Base-by-base conservation (phyloP, 2,113 vertebrate species). In the Regulus satrapa region DNA sequence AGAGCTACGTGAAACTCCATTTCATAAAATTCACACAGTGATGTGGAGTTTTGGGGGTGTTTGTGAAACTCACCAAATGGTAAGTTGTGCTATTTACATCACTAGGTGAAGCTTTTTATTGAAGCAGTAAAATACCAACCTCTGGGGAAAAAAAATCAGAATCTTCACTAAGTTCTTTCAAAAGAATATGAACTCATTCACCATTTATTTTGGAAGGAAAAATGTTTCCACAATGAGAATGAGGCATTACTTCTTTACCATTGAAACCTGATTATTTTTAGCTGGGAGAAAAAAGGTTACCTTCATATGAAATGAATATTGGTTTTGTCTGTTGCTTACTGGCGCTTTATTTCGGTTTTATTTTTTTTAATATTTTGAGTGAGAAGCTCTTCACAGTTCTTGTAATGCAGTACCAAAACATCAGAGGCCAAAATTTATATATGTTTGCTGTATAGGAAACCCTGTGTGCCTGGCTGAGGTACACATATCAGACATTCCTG, bases 51-150 rank as follows among this genome's bases (percentile, higher is more conserved):
- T 94, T 84, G 95, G 95, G 89, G 92, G 97, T 89, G 94, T 97
- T 97, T 95, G 87, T 97, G 97, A 97, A 98, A 97, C 96, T 96
- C 94, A 61, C 85, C 93, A 36, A 92, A 91, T 88, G 96, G 85
- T 92, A 97, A 97, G 89, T 45, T 96, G 95, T 34, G 88, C 94
- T 96, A 94, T 97, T 97, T 97, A 94, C 95, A 96, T 95, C 74
- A 94, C 92, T 76, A 94, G 96, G 95, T 96, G 92, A 96, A 97
- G 96, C 90, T 91, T 93, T 89, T 94, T 82, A 96, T 92, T 92
- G 92, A 94, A 93, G 71, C 69, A 96, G 91, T 77, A 81, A 89
- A 92, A 93, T 86, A 88, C 10, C 90, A 93, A 67, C 85, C 85
- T 78, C 94, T 95, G 95, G 92, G 92, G 93, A 76, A 96, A 89